These are phyloP conservation scores for Microchrysa polita DNA, from an alignment of 2,888 invertebrate species.

Conservation along the genomic window DNA sequence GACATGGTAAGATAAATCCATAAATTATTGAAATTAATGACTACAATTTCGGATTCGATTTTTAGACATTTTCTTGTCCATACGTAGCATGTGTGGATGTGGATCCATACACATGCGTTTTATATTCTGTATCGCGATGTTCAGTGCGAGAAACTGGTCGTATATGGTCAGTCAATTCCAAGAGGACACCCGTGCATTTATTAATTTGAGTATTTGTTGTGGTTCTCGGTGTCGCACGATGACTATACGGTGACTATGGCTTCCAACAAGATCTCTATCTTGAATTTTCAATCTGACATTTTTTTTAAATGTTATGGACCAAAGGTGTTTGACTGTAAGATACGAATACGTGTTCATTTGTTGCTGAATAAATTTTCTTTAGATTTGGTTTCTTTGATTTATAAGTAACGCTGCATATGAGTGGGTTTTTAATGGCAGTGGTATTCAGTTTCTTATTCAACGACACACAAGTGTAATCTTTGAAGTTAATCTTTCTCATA, in stretches of 20 bases:
- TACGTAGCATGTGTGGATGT: too few relatives aligned
- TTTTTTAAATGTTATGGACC: too few relatives aligned
- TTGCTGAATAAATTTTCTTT: not conserved
- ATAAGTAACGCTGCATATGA: not conserved
- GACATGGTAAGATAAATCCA: conserved; percentile 24
- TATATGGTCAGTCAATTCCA: conserved; percentile 10
- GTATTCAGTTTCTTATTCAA: not conserved
- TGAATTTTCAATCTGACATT: not conserved
- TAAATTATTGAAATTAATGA: conserved; percentile 36
- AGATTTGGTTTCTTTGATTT: not conserved
- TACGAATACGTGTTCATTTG: not conserved
- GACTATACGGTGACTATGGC: conserved; percentile 1
- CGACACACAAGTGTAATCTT: too few relatives aligned
- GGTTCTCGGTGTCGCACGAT: not conserved
- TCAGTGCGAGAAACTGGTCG: not conserved
- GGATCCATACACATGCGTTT: too few relatives aligned
- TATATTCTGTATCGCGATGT: not conserved
- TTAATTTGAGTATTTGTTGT: conserved; percentile 8
- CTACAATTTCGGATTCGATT: conserved; percentile 15
- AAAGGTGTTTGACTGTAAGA: not conserved
- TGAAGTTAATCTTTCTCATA: too few relatives aligned
- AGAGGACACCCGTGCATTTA: conserved; percentile 4
- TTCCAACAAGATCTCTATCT: conserved; percentile 9
- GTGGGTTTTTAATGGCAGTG: not conserved
- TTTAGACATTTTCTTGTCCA: not conserved